phyloP scores from a whole-genome alignment of 2,113 vertebrate species.

The Chaenocephalus aceratus region DNA sequence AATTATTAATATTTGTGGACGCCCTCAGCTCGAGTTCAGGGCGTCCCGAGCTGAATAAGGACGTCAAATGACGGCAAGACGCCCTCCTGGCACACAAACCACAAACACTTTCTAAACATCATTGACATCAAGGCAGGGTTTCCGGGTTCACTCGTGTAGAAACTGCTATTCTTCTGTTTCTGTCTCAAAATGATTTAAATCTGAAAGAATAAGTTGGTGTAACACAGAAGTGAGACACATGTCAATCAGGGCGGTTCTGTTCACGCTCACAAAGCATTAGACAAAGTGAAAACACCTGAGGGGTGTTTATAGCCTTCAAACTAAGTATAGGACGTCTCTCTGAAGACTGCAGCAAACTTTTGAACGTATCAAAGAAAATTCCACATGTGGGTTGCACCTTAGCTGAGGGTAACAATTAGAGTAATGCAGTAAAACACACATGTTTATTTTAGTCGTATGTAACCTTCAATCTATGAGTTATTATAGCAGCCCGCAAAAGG shows the following conservation, averaged over 20 bases:
- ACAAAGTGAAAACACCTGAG: conserved; percentile 27
- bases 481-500: not conserved
- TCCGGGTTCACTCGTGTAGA: too few relatives aligned
- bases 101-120: too few relatives aligned
- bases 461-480: fast-evolving
- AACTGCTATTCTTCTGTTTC: not conserved
- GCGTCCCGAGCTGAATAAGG: too few relatives aligned
- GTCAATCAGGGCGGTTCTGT: not conserved
- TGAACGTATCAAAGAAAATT: not conserved
- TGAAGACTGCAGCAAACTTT: not conserved
- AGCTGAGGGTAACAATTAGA: not conserved
- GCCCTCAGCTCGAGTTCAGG: too few relatives aligned
- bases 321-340: not conserved
- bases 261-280: not conserved
- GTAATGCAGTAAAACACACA: not conserved
- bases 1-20: too few relatives aligned
- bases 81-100: too few relatives aligned
- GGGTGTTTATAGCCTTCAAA: not conserved
- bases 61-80: too few relatives aligned
- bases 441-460: not conserved
- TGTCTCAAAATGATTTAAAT: not conserved
- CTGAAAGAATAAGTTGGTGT: not conserved
- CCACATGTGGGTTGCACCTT: not conserved
- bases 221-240: not conserved
- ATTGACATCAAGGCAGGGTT: too few relatives aligned